Percentiles rank a stretch among this genome's conserved stretches.
Evolutionary conservation across 2,113 vertebrate genomes (phyloP).

Genomic region (Barbus barbus): DNA sequence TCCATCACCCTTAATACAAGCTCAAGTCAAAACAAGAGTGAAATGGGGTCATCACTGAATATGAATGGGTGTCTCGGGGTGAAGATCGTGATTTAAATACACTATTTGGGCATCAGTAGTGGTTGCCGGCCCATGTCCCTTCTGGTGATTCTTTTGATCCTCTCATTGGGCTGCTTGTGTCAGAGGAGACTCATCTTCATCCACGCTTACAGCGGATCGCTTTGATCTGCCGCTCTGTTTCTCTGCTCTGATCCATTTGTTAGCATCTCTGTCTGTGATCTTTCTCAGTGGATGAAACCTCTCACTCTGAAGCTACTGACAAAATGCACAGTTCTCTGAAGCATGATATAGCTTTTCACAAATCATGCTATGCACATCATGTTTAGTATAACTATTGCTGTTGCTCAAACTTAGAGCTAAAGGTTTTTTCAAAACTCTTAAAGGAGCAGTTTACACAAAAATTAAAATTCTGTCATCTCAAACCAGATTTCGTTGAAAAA

Average conservation of each 20-base stretch:
- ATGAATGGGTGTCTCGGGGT: neutral
- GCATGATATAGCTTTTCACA: neutral
- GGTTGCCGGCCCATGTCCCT: neutral
- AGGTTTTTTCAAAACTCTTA: neutral
- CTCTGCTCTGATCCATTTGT: constrained; percentile 16
- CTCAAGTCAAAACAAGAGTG: neutral
- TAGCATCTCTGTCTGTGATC: constrained; percentile 28
- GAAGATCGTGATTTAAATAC: neutral
- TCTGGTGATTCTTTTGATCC: constrained; percentile 33
- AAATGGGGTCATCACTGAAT: neutral
- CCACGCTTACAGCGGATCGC: neutral
- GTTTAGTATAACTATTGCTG: neutral
- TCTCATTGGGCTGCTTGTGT: neutral
- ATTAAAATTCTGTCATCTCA: neutral
- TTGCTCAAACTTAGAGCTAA: neutral
- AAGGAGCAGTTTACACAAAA: neutral
- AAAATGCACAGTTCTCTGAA: neutral
- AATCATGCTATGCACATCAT: neutral
- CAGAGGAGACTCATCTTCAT: neutral
- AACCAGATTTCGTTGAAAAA: no score
- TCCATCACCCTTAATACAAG: neutral
- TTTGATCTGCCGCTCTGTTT: constrained; percentile 38
- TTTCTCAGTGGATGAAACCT: neutral
- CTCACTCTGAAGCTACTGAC: neutral
- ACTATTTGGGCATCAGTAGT: neutral